Conservation (phyloP, 2,888 invertebrate genomes). For the Lepeophtheirus nordmannii region DNA sequence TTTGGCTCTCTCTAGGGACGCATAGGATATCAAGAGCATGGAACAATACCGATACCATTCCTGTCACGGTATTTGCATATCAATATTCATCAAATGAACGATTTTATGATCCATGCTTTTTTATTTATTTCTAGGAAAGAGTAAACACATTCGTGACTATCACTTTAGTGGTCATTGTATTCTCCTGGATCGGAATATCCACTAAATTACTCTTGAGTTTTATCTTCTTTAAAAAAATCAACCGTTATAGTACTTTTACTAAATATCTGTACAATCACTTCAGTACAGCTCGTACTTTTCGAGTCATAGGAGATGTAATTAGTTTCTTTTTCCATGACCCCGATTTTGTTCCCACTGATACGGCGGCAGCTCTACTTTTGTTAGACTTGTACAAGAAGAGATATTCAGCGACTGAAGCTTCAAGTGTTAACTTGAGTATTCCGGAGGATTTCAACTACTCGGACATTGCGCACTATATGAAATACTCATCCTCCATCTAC, state of each 20-base stretch:
- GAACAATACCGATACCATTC: background rate
- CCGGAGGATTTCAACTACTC: conserved; percentile 20
- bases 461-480: conserved; percentile 19
- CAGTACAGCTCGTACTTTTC: conserved; percentile 27
- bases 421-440: conserved; percentile 50
- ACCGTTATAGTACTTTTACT: conserved; percentile 25
- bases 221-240: conserved; percentile 24
- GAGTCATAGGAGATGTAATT: conserved; percentile 45
- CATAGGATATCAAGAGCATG: background rate
- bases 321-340: conserved; percentile 64
- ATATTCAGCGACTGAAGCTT: conserved; percentile 41
- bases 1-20: background rate
- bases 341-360: conserved; percentile 72
- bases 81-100: too few species aligned
- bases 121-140: background rate
- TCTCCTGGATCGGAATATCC: background rate
- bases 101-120: background rate
- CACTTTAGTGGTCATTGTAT: background rate
- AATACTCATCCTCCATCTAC: conserved; percentile 20
- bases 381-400: conserved; percentile 54
- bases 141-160: background rate
- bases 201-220: background rate
- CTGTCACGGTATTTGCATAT: background rate
- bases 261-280: background rate
- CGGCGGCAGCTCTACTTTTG: conserved; percentile 71